Evolutionary conservation across 2,113 vertebrate species (phyloP).

Genomic region (Prionailurus viverrinus): DNA sequence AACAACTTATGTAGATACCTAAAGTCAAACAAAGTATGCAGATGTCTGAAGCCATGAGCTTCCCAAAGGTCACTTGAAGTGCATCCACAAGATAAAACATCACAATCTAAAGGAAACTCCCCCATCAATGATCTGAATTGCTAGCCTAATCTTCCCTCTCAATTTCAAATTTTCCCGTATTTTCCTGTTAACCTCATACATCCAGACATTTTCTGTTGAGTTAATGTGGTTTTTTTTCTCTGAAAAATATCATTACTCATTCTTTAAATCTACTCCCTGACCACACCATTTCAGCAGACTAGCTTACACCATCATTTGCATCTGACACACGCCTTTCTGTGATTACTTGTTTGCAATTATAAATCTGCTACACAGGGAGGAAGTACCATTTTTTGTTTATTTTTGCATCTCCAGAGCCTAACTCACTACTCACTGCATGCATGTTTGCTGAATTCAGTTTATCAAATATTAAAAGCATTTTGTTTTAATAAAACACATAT

Average conservation of each 20-base stretch:
- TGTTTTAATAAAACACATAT: neutral
- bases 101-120: neutral
- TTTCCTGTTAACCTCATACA: neutral
- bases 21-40: neutral
- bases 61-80: neutral
- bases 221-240: neutral
- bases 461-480: neutral
- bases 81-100: neutral
- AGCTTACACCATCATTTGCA: neutral
- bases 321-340: neutral
- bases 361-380: neutral
- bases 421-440: neutral
- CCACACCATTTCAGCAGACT: neutral
- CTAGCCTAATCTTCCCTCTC: neutral
- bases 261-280: neutral
- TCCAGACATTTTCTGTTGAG: neutral
- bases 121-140: neutral
- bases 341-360: neutral
- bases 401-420: neutral
- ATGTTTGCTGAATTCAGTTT: neutral
- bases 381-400: neutral
- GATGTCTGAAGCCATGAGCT: neutral
- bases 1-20: neutral
- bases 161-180: constrained; percentile 33
- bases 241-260: neutral